Evolutionary conservation across 1,140 invertebrate genomes (phyloP).

Genomic region (Cydia pomonella): DNA sequence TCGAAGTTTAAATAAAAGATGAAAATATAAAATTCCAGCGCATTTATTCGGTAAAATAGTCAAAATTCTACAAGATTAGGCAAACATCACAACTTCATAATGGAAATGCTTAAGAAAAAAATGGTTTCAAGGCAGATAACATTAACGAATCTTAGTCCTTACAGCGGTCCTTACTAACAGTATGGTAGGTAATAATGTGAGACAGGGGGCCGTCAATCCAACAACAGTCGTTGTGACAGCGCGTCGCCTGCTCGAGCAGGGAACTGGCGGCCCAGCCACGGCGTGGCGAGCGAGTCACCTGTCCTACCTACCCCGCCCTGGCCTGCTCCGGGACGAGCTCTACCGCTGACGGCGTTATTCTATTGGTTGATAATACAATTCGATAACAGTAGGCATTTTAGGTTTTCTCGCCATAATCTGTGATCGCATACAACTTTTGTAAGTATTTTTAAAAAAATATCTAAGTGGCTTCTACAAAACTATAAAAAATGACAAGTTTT

Average conservation of each 20-base stretch:
- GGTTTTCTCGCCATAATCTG: too few relatives aligned
- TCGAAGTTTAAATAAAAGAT: conserved; percentile 60
- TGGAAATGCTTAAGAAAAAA: conserved; percentile 73
- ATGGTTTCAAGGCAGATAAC: conserved; percentile 67
- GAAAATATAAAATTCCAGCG: conserved; percentile 64
- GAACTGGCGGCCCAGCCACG: conserved; percentile 69
- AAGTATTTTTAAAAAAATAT: too few relatives aligned
- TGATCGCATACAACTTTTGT: too few relatives aligned
- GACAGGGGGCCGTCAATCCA: conserved; percentile 76
- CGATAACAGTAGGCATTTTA: too few relatives aligned
- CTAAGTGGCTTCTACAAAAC: neutral
- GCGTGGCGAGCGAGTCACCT: conserved; percentile 50
- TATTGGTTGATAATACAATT: neutral
- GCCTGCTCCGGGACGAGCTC: neutral
- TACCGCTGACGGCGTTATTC: neutral
- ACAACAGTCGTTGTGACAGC: conserved; percentile 75
- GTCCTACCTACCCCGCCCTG: conserved; percentile 43
- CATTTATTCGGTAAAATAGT: conserved; percentile 79
- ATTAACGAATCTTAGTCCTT: conserved; percentile 55
- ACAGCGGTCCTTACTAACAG: conserved; percentile 21
- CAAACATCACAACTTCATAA: conserved; percentile 76
- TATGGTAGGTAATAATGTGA: conserved; percentile 35
- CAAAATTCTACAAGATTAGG: conserved; percentile 79
- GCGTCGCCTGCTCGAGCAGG: conserved; percentile 66
- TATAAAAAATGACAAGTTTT: neutral